Conservation (phyloP, 2,797 vertebrate species). For the Champsocephalus esox region DNA sequence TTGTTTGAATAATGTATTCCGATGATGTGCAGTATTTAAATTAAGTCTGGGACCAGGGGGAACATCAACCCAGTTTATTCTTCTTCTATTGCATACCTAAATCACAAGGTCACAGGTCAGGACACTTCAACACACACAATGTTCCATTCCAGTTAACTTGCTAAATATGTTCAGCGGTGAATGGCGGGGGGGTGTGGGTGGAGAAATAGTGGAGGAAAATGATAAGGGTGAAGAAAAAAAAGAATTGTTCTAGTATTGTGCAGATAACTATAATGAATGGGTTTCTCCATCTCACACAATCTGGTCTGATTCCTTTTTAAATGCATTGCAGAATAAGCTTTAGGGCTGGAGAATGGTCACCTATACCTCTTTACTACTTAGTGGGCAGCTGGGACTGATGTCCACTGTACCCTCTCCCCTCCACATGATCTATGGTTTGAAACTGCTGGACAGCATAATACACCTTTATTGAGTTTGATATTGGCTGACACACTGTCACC, state of each 20-base stretch:
- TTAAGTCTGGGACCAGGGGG: constrained; percentile 42
- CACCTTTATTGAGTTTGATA: constrained; percentile 18
- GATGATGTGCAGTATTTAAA: constrained; percentile 63
- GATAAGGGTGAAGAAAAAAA: constrained; percentile 44
- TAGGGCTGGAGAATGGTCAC: constrained; percentile 53
- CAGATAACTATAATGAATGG: constrained; percentile 64
- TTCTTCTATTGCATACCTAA: constrained; percentile 11
- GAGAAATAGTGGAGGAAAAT: constrained; percentile 33
- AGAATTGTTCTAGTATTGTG: constrained; percentile 35
- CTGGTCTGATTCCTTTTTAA: constrained; percentile 59
- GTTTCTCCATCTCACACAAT: constrained; percentile 52
- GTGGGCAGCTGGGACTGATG: constrained; percentile 45
- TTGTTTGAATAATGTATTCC: constrained; percentile 80
- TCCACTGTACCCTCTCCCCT: constrained; percentile 15
- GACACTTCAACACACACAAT: constrained; percentile 13
- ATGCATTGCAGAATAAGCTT: constrained; percentile 61
- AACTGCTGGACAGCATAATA: constrained; percentile 11
- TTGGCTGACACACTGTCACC: constrained; percentile 7
- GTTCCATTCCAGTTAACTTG: constrained; percentile 39
- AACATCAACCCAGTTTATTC: constrained; percentile 16
- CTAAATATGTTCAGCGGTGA: constrained; percentile 20
- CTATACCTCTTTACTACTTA: constrained; percentile 39
- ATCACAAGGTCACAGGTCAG: constrained; percentile 54
- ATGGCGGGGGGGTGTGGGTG: neutral
- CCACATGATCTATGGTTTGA: constrained; percentile 37